Conservation (phyloP, 2,113 vertebrate species). For the zebrafish (Danio rerio) region DNA sequence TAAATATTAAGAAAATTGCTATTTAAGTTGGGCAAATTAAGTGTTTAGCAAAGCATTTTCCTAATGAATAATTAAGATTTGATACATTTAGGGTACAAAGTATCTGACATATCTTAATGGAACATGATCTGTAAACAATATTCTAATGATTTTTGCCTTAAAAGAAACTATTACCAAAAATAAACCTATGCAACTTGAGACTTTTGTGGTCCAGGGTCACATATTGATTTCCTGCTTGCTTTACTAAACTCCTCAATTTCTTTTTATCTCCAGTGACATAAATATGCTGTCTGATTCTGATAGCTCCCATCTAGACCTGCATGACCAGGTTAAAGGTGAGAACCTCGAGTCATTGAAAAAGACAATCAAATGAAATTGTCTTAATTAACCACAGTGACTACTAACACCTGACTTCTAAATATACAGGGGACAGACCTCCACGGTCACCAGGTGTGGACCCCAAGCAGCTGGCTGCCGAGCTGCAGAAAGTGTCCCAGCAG, state of each 20-base stretch:
- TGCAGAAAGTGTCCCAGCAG: constrained; percentile 97
- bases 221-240: background rate
- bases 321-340: constrained; percentile 80
- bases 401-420: constrained; percentile 4
- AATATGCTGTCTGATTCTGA: constrained; percentile 94
- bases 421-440: constrained; percentile 84
- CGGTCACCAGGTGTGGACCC: constrained; percentile 97
- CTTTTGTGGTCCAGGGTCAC: background rate
- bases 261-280: constrained; percentile 81
- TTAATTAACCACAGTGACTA: background rate
- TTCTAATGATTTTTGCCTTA: too few species aligned
- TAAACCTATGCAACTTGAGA: too few species aligned
- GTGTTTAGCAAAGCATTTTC: too few species aligned
- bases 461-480: constrained; percentile 94
- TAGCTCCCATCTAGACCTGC: constrained; percentile 86
- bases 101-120: too few species aligned
- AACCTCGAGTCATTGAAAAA: background rate
- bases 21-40: too few species aligned
- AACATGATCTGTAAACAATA: too few species aligned
- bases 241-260: background rate
- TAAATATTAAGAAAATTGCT: too few species aligned
- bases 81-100: too few species aligned
- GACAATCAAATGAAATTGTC: background rate
- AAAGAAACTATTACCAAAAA: too few species aligned
- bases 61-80: too few species aligned